Evolutionary conservation across 1,140 invertebrate species (phyloP).

Genomic region (Notospermus geniculatus): DNA sequence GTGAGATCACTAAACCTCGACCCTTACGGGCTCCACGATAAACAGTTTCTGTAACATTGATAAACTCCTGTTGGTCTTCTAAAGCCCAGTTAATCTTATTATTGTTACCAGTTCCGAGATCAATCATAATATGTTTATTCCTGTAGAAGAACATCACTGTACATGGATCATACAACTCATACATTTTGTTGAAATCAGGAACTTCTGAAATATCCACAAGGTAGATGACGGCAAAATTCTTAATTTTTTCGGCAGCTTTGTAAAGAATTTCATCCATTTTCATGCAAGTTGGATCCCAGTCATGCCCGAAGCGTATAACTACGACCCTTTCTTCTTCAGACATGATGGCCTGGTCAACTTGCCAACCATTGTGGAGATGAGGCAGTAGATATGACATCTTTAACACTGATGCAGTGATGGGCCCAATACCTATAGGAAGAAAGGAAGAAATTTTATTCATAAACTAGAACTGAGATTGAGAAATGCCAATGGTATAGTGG

Average conservation of each 20-base stretch:
- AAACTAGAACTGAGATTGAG: no score
- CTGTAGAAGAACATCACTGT: conserved; percentile 99
- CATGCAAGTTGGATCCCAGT: conserved; percentile 99
- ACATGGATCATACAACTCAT: conserved; percentile 99
- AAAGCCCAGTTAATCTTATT: conserved; percentile 99
- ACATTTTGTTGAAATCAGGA: conserved; percentile 96
- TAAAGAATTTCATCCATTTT: conserved; percentile 98
- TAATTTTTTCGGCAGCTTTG: conserved; percentile 95
- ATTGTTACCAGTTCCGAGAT: conserved; percentile 97
- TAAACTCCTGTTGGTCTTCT: conserved; percentile 99
- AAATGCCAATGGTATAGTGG: no score
- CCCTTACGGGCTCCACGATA: conserved; percentile 99
- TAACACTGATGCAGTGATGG: no score
- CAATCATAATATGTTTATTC: conserved; percentile 99
- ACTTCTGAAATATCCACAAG: conserved; percentile 98
- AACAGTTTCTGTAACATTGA: conserved; percentile 98
- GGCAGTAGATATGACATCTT: conserved; percentile 98
- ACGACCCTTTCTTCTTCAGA: conserved; percentile 98
- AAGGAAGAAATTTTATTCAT: no score
- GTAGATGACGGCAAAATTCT: conserved; percentile 95
- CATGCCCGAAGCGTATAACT: conserved; percentile 96
- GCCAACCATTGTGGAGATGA: conserved; percentile 99
- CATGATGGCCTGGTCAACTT: conserved; percentile 97
- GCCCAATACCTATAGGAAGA: no score
- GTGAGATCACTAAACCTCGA: conserved; percentile 96